phyloP scores from a whole-genome alignment of 2,888 invertebrate species.

The Polylopha cassiicola region DNA sequence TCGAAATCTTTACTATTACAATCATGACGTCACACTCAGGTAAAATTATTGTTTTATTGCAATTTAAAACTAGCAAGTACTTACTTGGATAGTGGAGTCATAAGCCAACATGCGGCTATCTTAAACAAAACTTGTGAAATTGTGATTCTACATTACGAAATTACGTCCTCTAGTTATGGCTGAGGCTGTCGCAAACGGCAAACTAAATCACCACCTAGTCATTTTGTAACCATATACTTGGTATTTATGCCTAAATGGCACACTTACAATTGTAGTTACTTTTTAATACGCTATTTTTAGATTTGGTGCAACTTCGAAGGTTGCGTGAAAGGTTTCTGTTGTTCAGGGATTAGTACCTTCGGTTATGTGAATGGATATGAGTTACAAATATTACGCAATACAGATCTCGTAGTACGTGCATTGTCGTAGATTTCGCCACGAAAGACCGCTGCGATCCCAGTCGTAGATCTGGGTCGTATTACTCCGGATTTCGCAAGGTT shows the following conservation, averaged over 20 bases:
- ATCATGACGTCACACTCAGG: no score
- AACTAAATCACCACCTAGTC: slow-evolving; percentile 25
- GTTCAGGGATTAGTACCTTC: no score
- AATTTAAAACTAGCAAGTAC: no score
- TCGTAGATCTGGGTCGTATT: slow-evolving; percentile 61
- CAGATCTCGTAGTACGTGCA: slow-evolving; percentile 50
- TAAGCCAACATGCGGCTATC: slow-evolving; percentile 15
- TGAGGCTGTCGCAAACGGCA: slow-evolving; percentile 24
- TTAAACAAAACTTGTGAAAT: slow-evolving; percentile 31
- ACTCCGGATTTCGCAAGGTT: slow-evolving; percentile 65
- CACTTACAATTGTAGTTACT: slow-evolving; percentile 7
- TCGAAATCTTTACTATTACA: no score
- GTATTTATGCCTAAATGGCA: slow-evolving; percentile 25
- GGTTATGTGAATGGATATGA: no score
- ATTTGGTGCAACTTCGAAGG: no score
- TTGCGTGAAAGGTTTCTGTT: no score
- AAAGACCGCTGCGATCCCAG: slow-evolving; percentile 39
- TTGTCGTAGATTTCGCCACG: slow-evolving; percentile 41
- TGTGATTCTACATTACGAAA: slow-evolving; percentile 30
- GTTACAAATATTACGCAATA: slow-evolving; percentile 55
- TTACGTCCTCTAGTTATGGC: slow-evolving; percentile 10
- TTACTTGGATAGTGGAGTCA: no score
- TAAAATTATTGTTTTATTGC: no score
- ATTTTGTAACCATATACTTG: slow-evolving; percentile 30
- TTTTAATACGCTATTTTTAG: slow-evolving; percentile 14